Evolutionary conservation across 2,797 vertebrate species (phyloP).

Genomic region (Lates japonicus): DNA sequence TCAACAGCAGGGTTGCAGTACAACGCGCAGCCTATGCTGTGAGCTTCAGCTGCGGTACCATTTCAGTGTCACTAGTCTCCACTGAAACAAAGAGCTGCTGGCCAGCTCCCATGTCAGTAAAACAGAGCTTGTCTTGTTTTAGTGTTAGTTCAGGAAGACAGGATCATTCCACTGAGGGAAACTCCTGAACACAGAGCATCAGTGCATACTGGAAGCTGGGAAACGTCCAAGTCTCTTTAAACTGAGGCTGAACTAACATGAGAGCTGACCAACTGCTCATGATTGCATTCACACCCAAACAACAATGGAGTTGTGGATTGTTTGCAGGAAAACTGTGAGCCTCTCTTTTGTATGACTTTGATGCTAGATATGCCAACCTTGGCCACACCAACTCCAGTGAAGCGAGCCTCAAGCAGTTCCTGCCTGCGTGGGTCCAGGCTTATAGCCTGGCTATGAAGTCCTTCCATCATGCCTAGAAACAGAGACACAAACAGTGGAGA

Average conservation of each 20-base stretch:
- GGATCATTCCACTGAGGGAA: constrained; percentile 64
- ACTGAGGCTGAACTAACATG: background rate
- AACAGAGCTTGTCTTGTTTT: constrained; percentile 74
- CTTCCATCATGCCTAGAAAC: constrained; percentile 93
- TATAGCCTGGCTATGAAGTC: constrained; percentile 88
- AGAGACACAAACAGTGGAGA: constrained; percentile 48
- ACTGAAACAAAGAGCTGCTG: constrained; percentile 71
- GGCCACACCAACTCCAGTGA: constrained; percentile 92
- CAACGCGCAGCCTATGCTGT: constrained; percentile 50
- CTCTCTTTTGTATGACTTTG: background rate
- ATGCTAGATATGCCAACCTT: constrained; percentile 84
- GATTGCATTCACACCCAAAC: constrained; percentile 18
- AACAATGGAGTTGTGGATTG: background rate
- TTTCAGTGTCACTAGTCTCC: constrained; percentile 67
- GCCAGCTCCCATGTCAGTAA: constrained; percentile 64
- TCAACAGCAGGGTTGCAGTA: constrained; percentile 58
- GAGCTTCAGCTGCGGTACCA: constrained; percentile 63
- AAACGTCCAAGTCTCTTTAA: constrained; percentile 31
- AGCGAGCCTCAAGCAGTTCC: constrained; percentile 94
- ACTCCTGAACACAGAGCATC: constrained; percentile 43
- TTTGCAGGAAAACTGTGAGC: constrained; percentile 22
- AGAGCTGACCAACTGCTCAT: constrained; percentile 1
- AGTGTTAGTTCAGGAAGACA: constrained; percentile 51
- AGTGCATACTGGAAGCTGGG: constrained; percentile 35
- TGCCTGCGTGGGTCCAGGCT: constrained; percentile 94